phyloP scores from a whole-genome alignment of 2,888 invertebrate genomes.

The Pachliopta kotzebuea region DNA sequence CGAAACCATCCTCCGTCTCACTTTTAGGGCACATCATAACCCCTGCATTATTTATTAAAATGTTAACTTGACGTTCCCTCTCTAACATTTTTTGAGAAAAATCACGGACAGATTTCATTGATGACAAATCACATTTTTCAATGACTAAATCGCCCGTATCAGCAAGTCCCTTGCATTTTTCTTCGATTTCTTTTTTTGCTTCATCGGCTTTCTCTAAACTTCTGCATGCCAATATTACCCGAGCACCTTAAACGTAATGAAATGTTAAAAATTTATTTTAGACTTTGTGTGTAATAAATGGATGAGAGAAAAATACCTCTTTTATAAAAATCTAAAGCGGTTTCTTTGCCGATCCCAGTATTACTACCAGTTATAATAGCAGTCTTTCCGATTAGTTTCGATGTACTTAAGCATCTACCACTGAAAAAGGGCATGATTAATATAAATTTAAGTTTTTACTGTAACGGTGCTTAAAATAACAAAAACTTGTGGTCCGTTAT shows the following conservation, averaged over 20 bases:
- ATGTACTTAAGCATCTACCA: constrained; percentile 72
- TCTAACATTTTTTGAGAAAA: constrained; percentile 79
- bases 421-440: constrained; percentile 63
- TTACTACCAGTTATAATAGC: constrained; percentile 77
- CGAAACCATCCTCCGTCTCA: constrained; percentile 85
- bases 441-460: too few species aligned
- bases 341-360: constrained; percentile 72
- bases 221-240: constrained; percentile 80
- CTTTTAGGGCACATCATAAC: constrained; percentile 85
- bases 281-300: not conserved
- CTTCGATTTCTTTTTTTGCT: constrained; percentile 79
- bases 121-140: constrained; percentile 80
- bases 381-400: constrained; percentile 77
- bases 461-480: too few species aligned
- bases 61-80: constrained; percentile 81
- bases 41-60: constrained; percentile 87
- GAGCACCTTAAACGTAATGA: constrained; percentile 66
- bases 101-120: constrained; percentile 80
- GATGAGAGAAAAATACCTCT: constrained; percentile 56
- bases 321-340: constrained; percentile 70
- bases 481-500: not conserved
- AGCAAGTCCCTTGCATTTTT: constrained; percentile 54
- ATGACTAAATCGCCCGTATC: constrained; percentile 73
- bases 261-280: not conserved
- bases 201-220: constrained; percentile 75